Evolutionary conservation across 2,113 vertebrate genomes (phyloP).

Genomic region (Hippoglossus stenolepis): DNA sequence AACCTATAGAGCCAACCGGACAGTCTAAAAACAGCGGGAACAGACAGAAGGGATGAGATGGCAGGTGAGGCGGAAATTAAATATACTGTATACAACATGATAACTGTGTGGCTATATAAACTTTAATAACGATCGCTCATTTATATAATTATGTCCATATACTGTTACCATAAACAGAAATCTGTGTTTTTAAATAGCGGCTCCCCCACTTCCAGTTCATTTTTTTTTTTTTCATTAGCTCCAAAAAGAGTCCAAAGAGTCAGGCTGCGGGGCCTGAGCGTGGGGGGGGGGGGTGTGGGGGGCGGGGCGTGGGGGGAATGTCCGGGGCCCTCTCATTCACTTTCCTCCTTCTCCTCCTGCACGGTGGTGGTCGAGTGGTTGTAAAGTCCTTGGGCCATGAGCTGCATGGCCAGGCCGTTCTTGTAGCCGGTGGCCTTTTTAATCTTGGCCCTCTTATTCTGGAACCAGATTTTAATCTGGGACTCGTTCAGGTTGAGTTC

Average conservation of each 20-base stretch:
- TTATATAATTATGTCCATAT: slow-evolving; percentile 93
- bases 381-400: slow-evolving; percentile 95
- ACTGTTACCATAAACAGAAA: slow-evolving; percentile 90
- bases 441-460: slow-evolving; percentile 93
- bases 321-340: slow-evolving; percentile 83
- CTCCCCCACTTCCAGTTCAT: slow-evolving; percentile 55
- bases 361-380: slow-evolving; percentile 95
- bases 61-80: slow-evolving; percentile 91
- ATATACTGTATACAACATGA: slow-evolving; percentile 93
- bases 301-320: slow-evolving; percentile 22
- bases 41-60: slow-evolving; percentile 76
- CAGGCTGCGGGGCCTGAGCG: slow-evolving; percentile 8
- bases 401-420: slow-evolving; percentile 91
- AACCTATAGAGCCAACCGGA: slow-evolving; percentile 67
- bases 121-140: slow-evolving; percentile 82
- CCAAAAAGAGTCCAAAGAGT: slow-evolving; percentile 39
- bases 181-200: slow-evolving; percentile 89
- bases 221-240: slow-evolving; percentile 34
- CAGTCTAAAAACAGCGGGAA: slow-evolving; percentile 71
- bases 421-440: slow-evolving; percentile 92
- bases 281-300: too few species aligned
- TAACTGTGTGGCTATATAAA: slow-evolving; percentile 97
- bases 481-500: slow-evolving; percentile 94
- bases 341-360: slow-evolving; percentile 95
- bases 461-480: slow-evolving; percentile 96